Conservation (phyloP, 2,888 invertebrate genomes). For the Hypercompe scribonia region DNA sequence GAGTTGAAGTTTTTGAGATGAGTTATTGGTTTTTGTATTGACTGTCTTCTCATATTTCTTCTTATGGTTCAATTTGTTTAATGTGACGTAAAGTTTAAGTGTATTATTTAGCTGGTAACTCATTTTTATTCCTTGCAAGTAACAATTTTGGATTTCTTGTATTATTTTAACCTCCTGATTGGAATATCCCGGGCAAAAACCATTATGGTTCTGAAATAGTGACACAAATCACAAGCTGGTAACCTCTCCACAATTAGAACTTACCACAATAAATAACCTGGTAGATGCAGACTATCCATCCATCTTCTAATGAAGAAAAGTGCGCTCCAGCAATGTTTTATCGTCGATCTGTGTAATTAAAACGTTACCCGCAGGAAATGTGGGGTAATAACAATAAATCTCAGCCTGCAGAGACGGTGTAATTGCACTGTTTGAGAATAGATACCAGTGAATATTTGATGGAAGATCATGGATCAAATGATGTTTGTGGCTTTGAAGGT, state of each 20-base stretch:
- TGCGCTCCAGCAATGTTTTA: constrained; percentile 84
- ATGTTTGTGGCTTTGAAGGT: constrained; percentile 7
- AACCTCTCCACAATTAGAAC: constrained; percentile 66
- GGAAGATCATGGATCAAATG: constrained; percentile 22
- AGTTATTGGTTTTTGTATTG: constrained; percentile 17
- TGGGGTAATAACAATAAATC: constrained; percentile 86
- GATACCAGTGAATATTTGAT: constrained; percentile 52
- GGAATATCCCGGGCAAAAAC: not conserved
- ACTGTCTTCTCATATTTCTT: constrained; percentile 13
- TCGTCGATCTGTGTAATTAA: constrained; percentile 86
- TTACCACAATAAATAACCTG: constrained; percentile 71
- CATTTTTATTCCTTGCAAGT: not conserved
- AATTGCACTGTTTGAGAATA: constrained; percentile 57
- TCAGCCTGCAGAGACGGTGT: constrained; percentile 60
- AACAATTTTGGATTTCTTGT: not conserved
- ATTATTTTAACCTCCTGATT: not conserved
- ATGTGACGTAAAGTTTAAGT: not conserved
- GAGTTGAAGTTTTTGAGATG: constrained; percentile 18
- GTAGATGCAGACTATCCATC: constrained; percentile 76
- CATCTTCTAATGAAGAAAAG: constrained; percentile 86
- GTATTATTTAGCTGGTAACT: not conserved
- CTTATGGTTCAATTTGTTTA: not conserved
- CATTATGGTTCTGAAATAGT: not conserved
- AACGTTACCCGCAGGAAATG: constrained; percentile 86
- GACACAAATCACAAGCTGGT: constrained; percentile 36